A percentile compares a stretch with the other conserved stretches of the same genome.
Conservation (phyloP, 2,113 vertebrate genomes). For the Mesembrinibis cayennensis region DNA sequence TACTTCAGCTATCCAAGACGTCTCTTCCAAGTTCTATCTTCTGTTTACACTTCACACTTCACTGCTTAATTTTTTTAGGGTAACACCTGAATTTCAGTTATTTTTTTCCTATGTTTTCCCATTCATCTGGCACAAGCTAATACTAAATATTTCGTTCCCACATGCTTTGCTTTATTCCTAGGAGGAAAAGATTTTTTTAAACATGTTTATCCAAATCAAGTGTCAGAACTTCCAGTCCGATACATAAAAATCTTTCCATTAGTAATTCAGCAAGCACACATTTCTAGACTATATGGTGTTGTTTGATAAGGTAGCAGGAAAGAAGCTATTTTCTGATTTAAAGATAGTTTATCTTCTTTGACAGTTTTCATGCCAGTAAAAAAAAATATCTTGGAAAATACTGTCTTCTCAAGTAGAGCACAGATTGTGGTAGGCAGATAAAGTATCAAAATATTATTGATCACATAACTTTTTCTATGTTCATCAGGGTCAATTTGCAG, state of each 20-base stretch:
- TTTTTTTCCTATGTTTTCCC: neutral
- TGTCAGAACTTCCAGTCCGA: neutral
- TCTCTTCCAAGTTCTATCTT: neutral
- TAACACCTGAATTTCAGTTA: neutral
- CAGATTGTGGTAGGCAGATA: neutral
- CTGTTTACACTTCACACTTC: neutral
- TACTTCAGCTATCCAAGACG: neutral
- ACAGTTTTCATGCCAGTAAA: neutral
- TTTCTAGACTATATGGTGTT: slow-evolving; percentile 2
- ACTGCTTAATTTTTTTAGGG: neutral
- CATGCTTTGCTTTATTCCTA: neutral
- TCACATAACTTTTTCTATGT: neutral
- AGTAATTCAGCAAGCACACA: neutral
- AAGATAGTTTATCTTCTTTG: slow-evolving; percentile 51
- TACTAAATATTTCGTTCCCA: neutral
- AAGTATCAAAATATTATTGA: neutral
- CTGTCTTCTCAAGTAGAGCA: neutral
- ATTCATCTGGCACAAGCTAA: neutral
- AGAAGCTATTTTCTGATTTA: slow-evolving; percentile 67
- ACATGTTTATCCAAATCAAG: neutral
- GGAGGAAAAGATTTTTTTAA: neutral
- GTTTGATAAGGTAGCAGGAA: slow-evolving; percentile 60
- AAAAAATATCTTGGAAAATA: neutral
- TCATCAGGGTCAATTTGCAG: neutral
- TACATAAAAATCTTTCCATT: neutral